These are phyloP conservation scores for Molossus molossus DNA, from an alignment of 2,797 vertebrate species.

Conservation along the genomic window DNA sequence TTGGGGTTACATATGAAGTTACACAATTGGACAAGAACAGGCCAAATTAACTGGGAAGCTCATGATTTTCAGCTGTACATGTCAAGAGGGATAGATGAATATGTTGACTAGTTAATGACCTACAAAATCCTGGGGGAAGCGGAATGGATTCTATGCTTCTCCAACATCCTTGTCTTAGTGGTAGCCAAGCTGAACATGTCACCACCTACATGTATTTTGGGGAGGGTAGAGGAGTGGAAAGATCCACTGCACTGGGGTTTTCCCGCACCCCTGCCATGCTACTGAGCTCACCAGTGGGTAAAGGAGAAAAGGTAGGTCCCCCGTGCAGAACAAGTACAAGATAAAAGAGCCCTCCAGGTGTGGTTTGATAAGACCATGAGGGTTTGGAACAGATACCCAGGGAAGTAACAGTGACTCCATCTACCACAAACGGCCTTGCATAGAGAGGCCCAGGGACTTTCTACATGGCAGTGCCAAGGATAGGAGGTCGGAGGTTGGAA, in stretches of 20 bases:
- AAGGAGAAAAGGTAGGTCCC: not conserved
- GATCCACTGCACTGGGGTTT: conserved; percentile 60
- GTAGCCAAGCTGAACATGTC: not conserved
- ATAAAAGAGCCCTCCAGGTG: not conserved
- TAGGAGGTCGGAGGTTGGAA: not conserved
- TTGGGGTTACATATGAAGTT: not conserved
- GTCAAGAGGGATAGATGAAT: not conserved
- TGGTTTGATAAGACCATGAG: not conserved
- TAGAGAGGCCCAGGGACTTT: not conserved
- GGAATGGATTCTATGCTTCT: not conserved
- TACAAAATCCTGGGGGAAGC: not conserved
- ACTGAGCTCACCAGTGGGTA: not conserved
- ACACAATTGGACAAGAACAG: not conserved
- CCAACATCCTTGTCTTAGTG: not conserved
- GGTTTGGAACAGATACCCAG: not conserved
- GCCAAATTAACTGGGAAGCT: not conserved
- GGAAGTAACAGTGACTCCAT: not conserved
- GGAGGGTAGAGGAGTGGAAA: conserved; percentile 64
- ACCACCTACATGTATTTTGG: conserved; percentile 4
- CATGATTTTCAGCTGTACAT: not conserved
- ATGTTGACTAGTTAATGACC: not conserved
- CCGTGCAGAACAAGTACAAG: not conserved
- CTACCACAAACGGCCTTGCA: not conserved
- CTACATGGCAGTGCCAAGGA: not conserved
- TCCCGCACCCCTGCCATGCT: not conserved